Evolutionary conservation across 2,888 invertebrate species (phyloP).

Genomic region (Tineola bisselliella): DNA sequence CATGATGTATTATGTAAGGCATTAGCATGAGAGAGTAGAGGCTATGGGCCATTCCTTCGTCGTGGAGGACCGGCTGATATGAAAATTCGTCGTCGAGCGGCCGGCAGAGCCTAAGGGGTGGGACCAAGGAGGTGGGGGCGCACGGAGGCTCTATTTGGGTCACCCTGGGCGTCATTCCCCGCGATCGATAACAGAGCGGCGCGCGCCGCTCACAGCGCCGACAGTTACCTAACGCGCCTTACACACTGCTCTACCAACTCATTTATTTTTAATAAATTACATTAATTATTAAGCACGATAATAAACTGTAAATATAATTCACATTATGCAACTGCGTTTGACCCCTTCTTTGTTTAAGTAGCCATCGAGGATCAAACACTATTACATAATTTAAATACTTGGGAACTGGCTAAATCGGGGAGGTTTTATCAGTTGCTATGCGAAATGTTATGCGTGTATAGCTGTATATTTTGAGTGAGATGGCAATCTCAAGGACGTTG

Average conservation of each 20-base stretch:
- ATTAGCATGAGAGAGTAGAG: conserved; percentile 37
- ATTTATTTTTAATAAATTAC: conserved; percentile 7
- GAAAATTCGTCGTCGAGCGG: conserved; percentile 61
- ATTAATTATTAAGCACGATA: neutral
- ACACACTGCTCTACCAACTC: conserved; percentile 43
- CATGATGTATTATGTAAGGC: conserved; percentile 35
- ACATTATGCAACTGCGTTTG: neutral
- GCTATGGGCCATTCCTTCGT: conserved; percentile 48
- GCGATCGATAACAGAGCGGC: conserved; percentile 61
- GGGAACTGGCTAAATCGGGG: neutral
- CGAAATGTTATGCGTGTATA: neutral
- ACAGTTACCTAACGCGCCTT: conserved; percentile 59
- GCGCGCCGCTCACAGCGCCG: conserved; percentile 55
- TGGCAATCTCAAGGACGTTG: conserved; percentile 28
- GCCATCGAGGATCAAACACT: neutral
- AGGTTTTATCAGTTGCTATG: neutral
- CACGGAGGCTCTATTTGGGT: conserved; percentile 66
- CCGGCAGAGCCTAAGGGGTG: conserved; percentile 34
- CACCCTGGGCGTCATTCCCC: conserved; percentile 66
- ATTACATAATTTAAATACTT: neutral
- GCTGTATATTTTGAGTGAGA: conserved; percentile 15
- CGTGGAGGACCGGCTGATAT: conserved; percentile 57
- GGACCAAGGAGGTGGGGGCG: conserved; percentile 36
- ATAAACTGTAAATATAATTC: neutral
- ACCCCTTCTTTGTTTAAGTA: neutral